A percentile compares a stretch with the other conserved stretches of the same genome.
Evolutionary conservation across 2,113 vertebrate species (phyloP).

Genomic region (Apeltes quadracus): DNA sequence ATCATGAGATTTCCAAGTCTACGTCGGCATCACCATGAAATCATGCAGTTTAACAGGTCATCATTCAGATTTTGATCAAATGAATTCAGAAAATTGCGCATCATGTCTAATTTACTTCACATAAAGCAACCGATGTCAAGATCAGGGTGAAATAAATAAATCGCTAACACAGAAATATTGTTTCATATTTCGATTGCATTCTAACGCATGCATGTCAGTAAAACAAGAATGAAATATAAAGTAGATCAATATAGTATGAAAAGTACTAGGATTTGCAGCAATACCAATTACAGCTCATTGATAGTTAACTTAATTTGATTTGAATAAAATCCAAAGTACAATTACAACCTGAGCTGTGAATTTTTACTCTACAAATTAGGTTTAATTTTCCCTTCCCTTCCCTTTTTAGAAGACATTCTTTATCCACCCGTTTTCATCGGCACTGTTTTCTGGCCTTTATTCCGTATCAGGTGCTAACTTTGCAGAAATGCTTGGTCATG

Average conservation of each 20-base stretch:
- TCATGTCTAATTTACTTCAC: neutral
- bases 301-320: neutral
- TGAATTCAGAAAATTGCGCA: neutral
- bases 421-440: neutral
- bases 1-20: constrained; percentile 44
- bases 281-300: neutral
- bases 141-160: constrained; percentile 49
- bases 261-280: neutral
- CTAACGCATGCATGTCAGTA: neutral
- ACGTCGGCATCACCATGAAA: constrained; percentile 4
- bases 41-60: neutral
- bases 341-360: neutral
- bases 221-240: neutral
- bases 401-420: neutral
- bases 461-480: neutral
- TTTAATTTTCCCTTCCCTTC: neutral
- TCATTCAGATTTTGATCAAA: neutral
- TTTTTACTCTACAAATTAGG: neutral
- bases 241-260: neutral
- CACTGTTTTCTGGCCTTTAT: neutral
- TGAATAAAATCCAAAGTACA: neutral
- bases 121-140: neutral
- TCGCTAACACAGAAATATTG: constrained; percentile 7
- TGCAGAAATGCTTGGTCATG: constrained; percentile 68
- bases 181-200: constrained; percentile 22